Evolutionary conservation across 2,113 vertebrate species (phyloP).

Genomic region (Notarius quadriscutis): DNA sequence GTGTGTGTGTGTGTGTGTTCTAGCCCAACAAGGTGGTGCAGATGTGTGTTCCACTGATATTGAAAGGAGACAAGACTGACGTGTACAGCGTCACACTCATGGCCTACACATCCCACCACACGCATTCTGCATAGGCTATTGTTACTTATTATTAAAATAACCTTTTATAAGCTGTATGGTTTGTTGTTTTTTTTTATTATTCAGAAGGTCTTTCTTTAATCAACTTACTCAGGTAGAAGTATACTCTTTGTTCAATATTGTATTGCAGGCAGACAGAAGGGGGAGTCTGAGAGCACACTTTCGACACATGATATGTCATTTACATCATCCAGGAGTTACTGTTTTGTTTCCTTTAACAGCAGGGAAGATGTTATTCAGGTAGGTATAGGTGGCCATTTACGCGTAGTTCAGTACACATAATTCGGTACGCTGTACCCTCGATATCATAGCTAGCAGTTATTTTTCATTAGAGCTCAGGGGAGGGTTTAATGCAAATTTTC

Average conservation of each 20-base stretch:
- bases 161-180: background rate
- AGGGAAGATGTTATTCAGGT: background rate
- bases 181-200: background rate
- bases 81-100: slow-evolving; percentile 74
- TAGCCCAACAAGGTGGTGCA: slow-evolving; percentile 76
- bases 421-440: background rate
- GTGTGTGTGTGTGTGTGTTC: slow-evolving; percentile 57
- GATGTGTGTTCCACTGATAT: slow-evolving; percentile 72
- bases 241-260: background rate
- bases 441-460: background rate
- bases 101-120: slow-evolving; percentile 54
- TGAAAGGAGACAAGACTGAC: slow-evolving; percentile 76
- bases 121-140: slow-evolving; percentile 17
- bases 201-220: background rate
- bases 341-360: background rate
- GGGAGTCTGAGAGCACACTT: slow-evolving; percentile 5
- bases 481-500: background rate
- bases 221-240: background rate
- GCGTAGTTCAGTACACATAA: background rate
- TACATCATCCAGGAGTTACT: background rate
- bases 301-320: background rate
- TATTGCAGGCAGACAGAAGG: background rate
- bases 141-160: background rate
- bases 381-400: background rate
- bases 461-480: background rate